These are phyloP conservation scores for Mus minutoides DNA, from an alignment of 2,797 vertebrate species.

Conservation along the genomic window DNA sequence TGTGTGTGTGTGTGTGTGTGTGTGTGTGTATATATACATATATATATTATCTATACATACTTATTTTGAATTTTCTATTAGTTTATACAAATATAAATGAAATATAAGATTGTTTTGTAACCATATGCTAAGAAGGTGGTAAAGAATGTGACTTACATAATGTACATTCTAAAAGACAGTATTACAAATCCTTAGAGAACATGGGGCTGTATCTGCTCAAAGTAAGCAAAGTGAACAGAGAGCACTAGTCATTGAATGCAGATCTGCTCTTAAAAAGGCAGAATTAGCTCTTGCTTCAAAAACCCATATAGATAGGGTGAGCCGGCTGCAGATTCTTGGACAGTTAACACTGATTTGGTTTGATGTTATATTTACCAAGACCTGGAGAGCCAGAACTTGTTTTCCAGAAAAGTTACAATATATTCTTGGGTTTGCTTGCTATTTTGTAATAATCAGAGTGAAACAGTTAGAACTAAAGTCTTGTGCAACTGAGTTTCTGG, in stretches of 20 bases:
- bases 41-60: background rate
- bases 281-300: conserved; percentile 60
- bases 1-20: no score
- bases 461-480: conserved; percentile 60
- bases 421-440: conserved; percentile 33
- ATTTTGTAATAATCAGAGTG: conserved; percentile 61
- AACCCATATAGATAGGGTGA: background rate
- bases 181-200: conserved; percentile 64
- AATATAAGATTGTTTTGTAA: conserved; percentile 61
- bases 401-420: conserved; percentile 60
- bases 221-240: conserved; percentile 47
- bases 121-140: conserved; percentile 56
- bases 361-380: conserved; percentile 54
- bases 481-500: conserved; percentile 44
- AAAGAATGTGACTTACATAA: conserved; percentile 60
- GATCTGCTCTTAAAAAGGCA: conserved; percentile 38
- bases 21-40: background rate
- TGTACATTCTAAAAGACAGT: conserved; percentile 52
- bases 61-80: conserved; percentile 58
- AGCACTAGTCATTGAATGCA: conserved; percentile 18
- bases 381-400: conserved; percentile 43
- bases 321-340: background rate
- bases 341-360: conserved; percentile 35
- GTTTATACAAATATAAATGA: conserved; percentile 58
- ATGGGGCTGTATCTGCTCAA: conserved; percentile 36